These are phyloP conservation scores for Julus scanicus DNA, from an alignment of 2,888 invertebrate species.

Conservation along the genomic window DNA sequence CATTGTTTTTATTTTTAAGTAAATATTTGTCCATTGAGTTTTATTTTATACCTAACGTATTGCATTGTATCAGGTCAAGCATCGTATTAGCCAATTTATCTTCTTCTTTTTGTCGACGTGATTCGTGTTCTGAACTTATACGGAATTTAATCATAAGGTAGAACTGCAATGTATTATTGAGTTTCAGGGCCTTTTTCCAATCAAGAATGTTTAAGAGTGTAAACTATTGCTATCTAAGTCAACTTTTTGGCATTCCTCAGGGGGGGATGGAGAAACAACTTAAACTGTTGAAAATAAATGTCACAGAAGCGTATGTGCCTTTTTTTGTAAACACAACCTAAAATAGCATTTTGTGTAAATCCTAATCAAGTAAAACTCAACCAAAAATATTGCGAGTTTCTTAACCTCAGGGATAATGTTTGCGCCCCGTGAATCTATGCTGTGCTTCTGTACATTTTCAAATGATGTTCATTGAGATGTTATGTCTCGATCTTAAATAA, in stretches of 20 bases:
- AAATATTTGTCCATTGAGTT: not conserved
- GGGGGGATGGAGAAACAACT: not conserved
- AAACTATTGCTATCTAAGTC: conserved; percentile 24
- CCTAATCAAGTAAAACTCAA: not conserved
- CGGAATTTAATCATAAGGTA: conserved; percentile 29
- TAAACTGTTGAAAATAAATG: conserved; percentile 20
- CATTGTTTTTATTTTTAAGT: not conserved
- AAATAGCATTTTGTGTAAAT: conserved; percentile 34
- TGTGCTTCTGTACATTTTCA: not conserved
- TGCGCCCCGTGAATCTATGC: not conserved
- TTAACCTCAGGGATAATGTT: conserved; percentile 22
- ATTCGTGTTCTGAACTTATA: not conserved
- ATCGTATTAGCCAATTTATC: conserved; percentile 26
- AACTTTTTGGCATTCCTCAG: not conserved
- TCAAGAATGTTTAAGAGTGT: not conserved
- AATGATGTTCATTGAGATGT: not conserved
- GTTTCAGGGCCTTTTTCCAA: conserved; percentile 26
- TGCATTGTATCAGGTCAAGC: conserved; percentile 6
- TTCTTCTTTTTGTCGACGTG: conserved; percentile 25
- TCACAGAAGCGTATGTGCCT: not conserved
- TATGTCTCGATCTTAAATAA: not conserved
- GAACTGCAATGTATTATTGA: conserved; percentile 10
- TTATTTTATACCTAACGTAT: not conserved
- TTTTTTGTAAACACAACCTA: conserved; percentile 15
- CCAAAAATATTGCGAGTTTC: conserved; percentile 31